These are phyloP conservation scores for Acipenser ruthenus DNA, from an alignment of 2,797 vertebrate genomes.

Conservation along the genomic window DNA sequence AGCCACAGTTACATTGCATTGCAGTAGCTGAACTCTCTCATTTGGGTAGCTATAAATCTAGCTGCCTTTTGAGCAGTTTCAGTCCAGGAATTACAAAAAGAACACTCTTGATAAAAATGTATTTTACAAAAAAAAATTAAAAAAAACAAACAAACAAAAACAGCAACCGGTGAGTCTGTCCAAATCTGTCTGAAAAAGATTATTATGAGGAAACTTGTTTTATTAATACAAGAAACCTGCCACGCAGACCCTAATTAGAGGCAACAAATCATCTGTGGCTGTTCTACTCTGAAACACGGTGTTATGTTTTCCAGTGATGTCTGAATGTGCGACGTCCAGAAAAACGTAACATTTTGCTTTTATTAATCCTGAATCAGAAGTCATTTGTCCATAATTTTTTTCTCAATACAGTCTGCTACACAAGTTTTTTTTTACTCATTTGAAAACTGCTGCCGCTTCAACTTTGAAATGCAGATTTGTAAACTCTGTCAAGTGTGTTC, in stretches of 20 bases:
- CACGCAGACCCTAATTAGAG: conserved; percentile 60
- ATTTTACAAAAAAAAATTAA: too few species aligned
- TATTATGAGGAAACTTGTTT: conserved; percentile 44
- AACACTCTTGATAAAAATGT: too few species aligned
- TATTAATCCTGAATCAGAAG: conserved; percentile 16
- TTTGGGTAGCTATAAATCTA: too few species aligned
- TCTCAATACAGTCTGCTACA: too few species aligned
- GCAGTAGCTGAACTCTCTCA: too few species aligned
- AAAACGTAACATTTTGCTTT: conserved; percentile 12
- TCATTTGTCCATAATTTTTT: conserved; percentile 8
- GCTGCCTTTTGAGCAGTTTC: too few species aligned
- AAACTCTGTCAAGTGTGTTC: too few species aligned
- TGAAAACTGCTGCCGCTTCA: too few species aligned
- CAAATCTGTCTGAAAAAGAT: conserved; percentile 44
- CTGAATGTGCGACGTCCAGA: conserved; percentile 32
- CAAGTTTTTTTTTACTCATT: too few species aligned
- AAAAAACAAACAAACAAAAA: too few species aligned
- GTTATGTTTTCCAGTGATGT: conserved; percentile 48
- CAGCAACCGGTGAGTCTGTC: conserved; percentile 22
- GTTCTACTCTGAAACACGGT: conserved; percentile 49
- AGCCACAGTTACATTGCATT: neutral
- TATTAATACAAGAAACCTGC: conserved; percentile 55
- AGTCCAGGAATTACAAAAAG: too few species aligned
- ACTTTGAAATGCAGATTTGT: too few species aligned
- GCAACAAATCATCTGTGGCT: conserved; percentile 63